Conservation (phyloP, 2,888 invertebrate species). For the Protodeltote pygarga region DNA sequence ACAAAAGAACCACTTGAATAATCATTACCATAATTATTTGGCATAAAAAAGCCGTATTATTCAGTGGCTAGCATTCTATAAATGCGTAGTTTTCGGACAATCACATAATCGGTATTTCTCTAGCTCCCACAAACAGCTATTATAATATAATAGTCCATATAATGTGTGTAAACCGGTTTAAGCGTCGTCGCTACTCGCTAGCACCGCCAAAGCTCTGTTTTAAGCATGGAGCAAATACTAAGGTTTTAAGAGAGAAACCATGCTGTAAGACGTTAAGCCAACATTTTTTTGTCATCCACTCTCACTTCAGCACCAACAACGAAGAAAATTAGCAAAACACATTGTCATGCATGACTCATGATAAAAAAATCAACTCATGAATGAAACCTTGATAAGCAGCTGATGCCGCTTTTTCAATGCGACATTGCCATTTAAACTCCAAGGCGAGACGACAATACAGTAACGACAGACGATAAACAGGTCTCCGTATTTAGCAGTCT, state of each 20-base stretch:
- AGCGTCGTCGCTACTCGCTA: background rate
- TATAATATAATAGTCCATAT: conserved; percentile 5
- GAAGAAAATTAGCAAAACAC: conserved; percentile 17
- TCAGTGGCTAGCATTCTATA: background rate
- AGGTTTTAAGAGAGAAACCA: conserved; percentile 13
- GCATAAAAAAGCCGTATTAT: conserved; percentile 17
- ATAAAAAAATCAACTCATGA: conserved; percentile 49
- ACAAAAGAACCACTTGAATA: conserved; percentile 11
- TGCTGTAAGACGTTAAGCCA: conserved; percentile 1
- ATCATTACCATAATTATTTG: conserved; percentile 26
- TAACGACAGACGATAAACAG: conserved; percentile 34
- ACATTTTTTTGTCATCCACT: conserved; percentile 14
- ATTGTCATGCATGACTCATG: conserved; percentile 17
- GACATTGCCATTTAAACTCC: conserved; percentile 58
- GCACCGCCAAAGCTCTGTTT: conserved; percentile 1
- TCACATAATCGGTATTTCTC: conserved; percentile 1
- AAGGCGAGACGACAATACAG: conserved; percentile 52
- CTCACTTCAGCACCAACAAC: conserved; percentile 26
- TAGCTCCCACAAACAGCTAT: conserved; percentile 1
- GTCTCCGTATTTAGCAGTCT: conserved; percentile 34
- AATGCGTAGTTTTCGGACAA: conserved; percentile 5
- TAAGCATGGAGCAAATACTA: too few relatives aligned
- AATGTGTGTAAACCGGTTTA: conserved; percentile 13
- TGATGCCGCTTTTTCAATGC: conserved; percentile 54
- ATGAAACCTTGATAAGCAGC: conserved; percentile 60